Evolutionary conservation across 2,888 invertebrate genomes (phyloP).

Genomic region (Zygaena filipendulae): DNA sequence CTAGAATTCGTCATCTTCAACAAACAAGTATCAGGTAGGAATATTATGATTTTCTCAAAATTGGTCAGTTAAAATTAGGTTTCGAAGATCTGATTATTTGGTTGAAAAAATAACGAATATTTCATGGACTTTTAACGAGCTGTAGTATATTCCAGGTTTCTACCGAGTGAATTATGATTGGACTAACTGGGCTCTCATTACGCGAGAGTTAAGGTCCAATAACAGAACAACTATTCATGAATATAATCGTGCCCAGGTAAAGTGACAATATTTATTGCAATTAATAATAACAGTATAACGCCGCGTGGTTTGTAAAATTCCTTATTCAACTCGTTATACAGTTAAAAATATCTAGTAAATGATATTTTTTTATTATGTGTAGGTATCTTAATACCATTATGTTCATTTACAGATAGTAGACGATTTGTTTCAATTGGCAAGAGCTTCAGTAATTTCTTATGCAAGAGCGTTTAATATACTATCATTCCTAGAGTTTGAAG

Average conservation of each 20-base stretch:
- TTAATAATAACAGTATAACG: no score
- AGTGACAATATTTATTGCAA: background rate
- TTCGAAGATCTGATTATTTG: no score
- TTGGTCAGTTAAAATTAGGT: no score
- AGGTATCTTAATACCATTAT: no score
- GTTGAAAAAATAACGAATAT: no score
- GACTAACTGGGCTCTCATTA: constrained; percentile 66
- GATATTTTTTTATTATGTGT: no score
- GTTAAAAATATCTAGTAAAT: no score
- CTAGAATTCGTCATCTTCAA: constrained; percentile 72
- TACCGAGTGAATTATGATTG: constrained; percentile 72
- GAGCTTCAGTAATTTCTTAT: constrained; percentile 61
- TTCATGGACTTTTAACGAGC: background rate
- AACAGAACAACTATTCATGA: constrained; percentile 63
- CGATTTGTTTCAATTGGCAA: constrained; percentile 71
- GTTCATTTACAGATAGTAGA: constrained; percentile 70
- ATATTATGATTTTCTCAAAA: constrained; percentile 9
- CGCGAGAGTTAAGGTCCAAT: constrained; percentile 43
- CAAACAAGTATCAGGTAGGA: constrained; percentile 66
- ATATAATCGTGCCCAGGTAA: constrained; percentile 74
- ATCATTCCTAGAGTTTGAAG: constrained; percentile 68
- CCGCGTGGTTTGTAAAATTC: no score
- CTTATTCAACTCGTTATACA: no score
- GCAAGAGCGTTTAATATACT: constrained; percentile 65
- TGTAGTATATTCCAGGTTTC: constrained; percentile 68